Percentiles rank a stretch among this genome's conserved stretches.
Evolutionary conservation across 2,888 invertebrate genomes (phyloP).

Genomic region (Coecobrya sp.): DNA sequence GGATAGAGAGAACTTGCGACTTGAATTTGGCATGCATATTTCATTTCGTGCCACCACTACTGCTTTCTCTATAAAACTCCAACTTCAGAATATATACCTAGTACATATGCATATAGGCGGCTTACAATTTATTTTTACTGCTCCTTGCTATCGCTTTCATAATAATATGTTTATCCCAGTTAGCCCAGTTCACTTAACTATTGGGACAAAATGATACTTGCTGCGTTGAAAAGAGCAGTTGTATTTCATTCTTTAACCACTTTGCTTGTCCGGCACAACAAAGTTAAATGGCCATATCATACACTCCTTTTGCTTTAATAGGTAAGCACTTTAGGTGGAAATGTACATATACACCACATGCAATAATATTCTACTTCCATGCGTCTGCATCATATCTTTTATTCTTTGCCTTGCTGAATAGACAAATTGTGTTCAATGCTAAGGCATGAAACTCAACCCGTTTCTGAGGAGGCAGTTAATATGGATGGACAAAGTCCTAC

Average conservation of each 20-base stretch:
- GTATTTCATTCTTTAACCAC: background rate
- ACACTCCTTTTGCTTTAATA: background rate
- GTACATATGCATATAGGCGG: no score
- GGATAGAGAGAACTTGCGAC: slow-evolving; percentile 14
- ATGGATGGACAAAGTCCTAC: slow-evolving; percentile 64
- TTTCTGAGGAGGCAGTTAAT: slow-evolving; percentile 59
- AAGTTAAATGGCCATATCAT: slow-evolving; percentile 36
- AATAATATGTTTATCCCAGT: slow-evolving; percentile 52
- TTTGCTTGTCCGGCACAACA: slow-evolving; percentile 15
- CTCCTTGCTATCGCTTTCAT: slow-evolving; percentile 16
- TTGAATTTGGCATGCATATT: slow-evolving; percentile 40
- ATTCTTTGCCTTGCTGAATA: slow-evolving; percentile 31
- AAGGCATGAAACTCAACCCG: slow-evolving; percentile 49
- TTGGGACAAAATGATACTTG: background rate
- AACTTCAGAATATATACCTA: no score
- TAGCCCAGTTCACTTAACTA: slow-evolving; percentile 44
- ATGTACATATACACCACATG: background rate
- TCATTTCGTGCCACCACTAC: background rate
- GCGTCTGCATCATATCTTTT: background rate
- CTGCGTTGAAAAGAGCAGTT: background rate
- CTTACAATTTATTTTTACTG: background rate
- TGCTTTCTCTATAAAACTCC: background rate
- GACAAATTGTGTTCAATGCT: slow-evolving; percentile 42
- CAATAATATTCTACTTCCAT: slow-evolving; percentile 13
- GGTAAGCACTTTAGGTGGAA: background rate